These are phyloP conservation scores for Muschampia plurimacula DNA, from an alignment of 2,888 invertebrate genomes.

Conservation along the genomic window DNA sequence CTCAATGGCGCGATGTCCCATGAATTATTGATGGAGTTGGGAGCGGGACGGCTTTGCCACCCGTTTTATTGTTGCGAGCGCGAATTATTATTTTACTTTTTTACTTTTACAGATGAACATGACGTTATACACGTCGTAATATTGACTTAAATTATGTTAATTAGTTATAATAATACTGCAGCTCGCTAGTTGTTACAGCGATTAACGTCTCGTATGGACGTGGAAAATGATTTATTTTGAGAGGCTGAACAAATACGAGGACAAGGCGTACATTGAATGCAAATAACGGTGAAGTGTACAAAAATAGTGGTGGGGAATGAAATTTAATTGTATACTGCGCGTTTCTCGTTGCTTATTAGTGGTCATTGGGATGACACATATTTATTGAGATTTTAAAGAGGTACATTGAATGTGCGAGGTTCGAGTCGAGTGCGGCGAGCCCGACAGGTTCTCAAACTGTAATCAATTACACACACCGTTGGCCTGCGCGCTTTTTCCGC, in stretches of 20 bases:
- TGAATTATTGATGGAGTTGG: slow-evolving; percentile 79
- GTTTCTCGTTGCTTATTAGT: slow-evolving; percentile 49
- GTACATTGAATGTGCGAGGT: slow-evolving; percentile 48
- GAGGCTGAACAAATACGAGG: slow-evolving; percentile 22
- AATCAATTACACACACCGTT: slow-evolving; percentile 81
- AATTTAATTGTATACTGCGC: slow-evolving; percentile 48
- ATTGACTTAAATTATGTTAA: slow-evolving; percentile 33
- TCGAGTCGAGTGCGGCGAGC: slow-evolving; percentile 48
- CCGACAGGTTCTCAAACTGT: slow-evolving; percentile 74
- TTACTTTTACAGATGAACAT: slow-evolving; percentile 22
- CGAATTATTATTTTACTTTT: slow-evolving; percentile 64
- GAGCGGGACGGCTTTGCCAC: slow-evolving; percentile 56
- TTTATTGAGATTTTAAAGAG: slow-evolving; percentile 67
- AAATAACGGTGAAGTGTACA: slow-evolving; percentile 54
- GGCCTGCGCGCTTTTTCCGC: slow-evolving; percentile 74
- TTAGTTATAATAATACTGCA: slow-evolving; percentile 29
- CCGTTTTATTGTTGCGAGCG: slow-evolving; percentile 74
- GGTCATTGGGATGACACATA: slow-evolving; percentile 55
- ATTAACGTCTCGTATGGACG: slow-evolving; percentile 22
- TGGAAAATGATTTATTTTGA: slow-evolving; percentile 31
- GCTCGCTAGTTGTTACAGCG: slow-evolving; percentile 17
- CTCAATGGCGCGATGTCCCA: slow-evolving; percentile 81
- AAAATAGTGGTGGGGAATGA: slow-evolving; percentile 50
- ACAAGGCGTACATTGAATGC: slow-evolving; percentile 50
- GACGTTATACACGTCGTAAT: slow-evolving; percentile 21